These are phyloP conservation scores for Drosophila demipolita DNA, from an alignment of 2,888 invertebrate species.

Conservation along the genomic window DNA sequence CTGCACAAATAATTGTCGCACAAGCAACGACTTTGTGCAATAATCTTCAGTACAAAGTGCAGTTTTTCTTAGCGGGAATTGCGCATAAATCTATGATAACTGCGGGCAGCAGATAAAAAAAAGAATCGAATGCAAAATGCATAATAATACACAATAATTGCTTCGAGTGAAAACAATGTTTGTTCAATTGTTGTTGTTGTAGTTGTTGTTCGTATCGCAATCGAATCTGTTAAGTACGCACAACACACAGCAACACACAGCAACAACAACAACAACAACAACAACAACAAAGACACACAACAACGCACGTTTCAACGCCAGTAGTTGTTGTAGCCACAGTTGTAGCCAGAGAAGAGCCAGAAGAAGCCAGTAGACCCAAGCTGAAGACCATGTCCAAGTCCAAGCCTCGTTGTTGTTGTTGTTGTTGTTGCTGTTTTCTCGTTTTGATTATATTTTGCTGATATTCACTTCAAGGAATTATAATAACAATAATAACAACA, in stretches of 20 bases:
- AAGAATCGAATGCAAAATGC: conserved; percentile 37
- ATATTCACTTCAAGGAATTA: conserved; percentile 84
- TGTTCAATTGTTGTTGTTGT: conserved; percentile 38
- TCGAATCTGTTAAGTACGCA: conserved; percentile 64
- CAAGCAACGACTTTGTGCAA: neutral
- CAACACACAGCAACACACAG: conserved; percentile 33
- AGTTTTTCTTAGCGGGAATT: conserved; percentile 29
- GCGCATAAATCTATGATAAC: conserved; percentile 34
- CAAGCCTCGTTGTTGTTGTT: conserved; percentile 16
- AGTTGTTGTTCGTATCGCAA: conserved; percentile 45
- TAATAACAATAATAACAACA: conserved; percentile 85
- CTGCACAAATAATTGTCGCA: neutral
- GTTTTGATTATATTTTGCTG: conserved; percentile 84
- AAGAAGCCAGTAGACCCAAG: conserved; percentile 11
- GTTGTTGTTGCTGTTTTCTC: conserved; percentile 61
- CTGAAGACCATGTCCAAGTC: conserved; percentile 44
- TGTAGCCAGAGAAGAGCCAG: conserved; percentile 11
- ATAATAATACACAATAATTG: conserved; percentile 74
- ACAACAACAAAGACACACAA: conserved; percentile 3
- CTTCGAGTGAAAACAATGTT: conserved; percentile 78
- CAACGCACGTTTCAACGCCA: conserved; percentile 54
- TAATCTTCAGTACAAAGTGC: neutral
- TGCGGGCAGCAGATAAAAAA: conserved; percentile 17
- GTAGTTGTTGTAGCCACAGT: conserved; percentile 31
- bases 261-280: neutral